phyloP scores from a whole-genome alignment of 2,113 vertebrate genomes.

The Hippocampus comes region DNA sequence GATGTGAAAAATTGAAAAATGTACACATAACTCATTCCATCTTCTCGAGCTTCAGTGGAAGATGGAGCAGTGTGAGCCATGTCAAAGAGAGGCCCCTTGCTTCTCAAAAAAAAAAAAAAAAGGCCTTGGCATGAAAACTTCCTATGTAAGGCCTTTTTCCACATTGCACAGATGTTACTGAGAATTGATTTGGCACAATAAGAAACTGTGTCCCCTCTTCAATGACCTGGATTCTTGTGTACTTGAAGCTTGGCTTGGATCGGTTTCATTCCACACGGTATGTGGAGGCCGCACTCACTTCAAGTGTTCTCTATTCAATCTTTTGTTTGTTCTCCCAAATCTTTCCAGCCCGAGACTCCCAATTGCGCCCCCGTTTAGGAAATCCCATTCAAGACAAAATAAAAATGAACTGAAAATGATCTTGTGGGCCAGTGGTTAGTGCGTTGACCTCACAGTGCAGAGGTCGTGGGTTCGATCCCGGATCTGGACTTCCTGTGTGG shows the following conservation, averaged over 20 bases:
- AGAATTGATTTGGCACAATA: background rate
- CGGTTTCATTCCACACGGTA: conserved; percentile 61
- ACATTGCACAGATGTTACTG: background rate
- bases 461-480: too few relatives aligned
- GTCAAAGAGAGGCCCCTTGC: conserved; percentile 8
- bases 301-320: conserved; percentile 28
- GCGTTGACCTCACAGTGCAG: too few relatives aligned
- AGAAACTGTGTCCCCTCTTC: background rate
- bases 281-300: conserved; percentile 48
- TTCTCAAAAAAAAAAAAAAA: conserved; percentile 7
- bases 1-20: conserved; percentile 57
- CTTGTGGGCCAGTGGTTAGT: too few relatives aligned
- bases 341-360: background rate
- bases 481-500: too few relatives aligned
- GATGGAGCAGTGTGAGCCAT: conserved; percentile 17
- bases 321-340: conserved; percentile 33
- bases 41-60: conserved; percentile 11
- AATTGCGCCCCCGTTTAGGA: background rate
- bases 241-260: conserved; percentile 40
- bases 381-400: background rate
- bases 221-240: conserved; percentile 44
- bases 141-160: conserved; percentile 5
- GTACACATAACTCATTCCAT: conserved; percentile 37
- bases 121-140: conserved; percentile 5
- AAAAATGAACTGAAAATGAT: background rate